phyloP scores from a whole-genome alignment of 2,113 vertebrate species.

The Carollia perspicillata region DNA sequence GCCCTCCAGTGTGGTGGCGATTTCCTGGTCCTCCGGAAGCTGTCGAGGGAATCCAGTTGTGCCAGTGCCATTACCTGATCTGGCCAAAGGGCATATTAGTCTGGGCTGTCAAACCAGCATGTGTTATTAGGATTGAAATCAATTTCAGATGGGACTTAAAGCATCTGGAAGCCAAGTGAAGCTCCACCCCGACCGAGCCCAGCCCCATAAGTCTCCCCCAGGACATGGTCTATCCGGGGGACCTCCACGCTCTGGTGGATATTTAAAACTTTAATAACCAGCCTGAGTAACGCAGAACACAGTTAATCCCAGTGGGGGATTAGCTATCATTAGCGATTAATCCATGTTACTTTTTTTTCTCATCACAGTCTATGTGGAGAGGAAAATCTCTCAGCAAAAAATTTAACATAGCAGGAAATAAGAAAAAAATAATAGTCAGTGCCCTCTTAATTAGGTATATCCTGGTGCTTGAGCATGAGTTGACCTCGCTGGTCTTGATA shows the following conservation, averaged over 20 bases:
- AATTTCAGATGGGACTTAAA: neutral
- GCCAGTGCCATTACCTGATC: slow-evolving; percentile 74
- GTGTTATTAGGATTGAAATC: neutral
- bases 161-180: neutral
- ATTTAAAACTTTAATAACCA: slow-evolving; percentile 49
- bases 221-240: neutral
- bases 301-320: neutral
- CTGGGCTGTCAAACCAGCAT: neutral
- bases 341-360: slow-evolving; percentile 33
- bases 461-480: neutral
- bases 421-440: neutral
- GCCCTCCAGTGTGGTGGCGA: slow-evolving; percentile 10
- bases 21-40: slow-evolving; percentile 70
- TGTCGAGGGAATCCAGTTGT: slow-evolving; percentile 71
- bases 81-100: slow-evolving; percentile 56
- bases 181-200: neutral
- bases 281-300: slow-evolving; percentile 4
- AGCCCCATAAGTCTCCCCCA: neutral
- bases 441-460: neutral
- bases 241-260: neutral
- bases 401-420: slow-evolving; percentile 1
- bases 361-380: slow-evolving; percentile 5
- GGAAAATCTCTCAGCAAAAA: slow-evolving; percentile 36
- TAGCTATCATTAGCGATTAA: slow-evolving; percentile 26
- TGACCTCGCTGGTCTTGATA: neutral